Evolutionary conservation across 2,797 vertebrate genomes (phyloP).

Genomic region (Rhynchonycteris naso): DNA sequence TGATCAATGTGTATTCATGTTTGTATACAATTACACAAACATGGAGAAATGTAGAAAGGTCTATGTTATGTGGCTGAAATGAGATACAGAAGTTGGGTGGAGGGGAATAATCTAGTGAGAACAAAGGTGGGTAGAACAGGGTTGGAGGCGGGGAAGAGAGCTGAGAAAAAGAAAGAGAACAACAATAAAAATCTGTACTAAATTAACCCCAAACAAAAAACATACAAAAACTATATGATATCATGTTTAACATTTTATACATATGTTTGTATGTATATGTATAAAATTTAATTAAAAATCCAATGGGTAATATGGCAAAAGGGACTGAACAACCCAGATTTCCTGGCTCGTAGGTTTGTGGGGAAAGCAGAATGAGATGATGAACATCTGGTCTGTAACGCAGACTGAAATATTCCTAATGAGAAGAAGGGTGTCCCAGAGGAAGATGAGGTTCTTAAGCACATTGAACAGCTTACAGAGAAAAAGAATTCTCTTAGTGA

Average conservation of each 20-base stretch:
- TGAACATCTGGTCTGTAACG: not conserved
- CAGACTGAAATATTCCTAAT: not conserved
- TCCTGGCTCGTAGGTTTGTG: not conserved
- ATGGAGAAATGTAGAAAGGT: not conserved
- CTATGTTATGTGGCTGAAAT: not conserved
- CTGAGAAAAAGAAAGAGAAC: not conserved
- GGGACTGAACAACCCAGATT: not conserved
- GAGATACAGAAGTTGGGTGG: not conserved
- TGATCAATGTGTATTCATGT: not conserved
- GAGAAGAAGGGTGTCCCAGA: not conserved
- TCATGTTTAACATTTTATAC: constrained; percentile 13
- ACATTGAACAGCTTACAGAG: not conserved
- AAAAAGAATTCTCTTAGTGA: constrained; percentile 21
- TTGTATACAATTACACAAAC: not conserved
- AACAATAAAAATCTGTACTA: not conserved
- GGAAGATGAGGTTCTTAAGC: constrained; percentile 23
- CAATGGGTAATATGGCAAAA: not conserved
- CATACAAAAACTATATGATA: not conserved
- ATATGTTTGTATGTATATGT: not conserved
- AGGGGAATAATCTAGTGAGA: not conserved
- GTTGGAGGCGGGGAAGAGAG: not conserved
- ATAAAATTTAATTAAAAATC: constrained; percentile 15
- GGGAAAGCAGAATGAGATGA: not conserved
- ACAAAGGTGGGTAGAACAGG: not conserved
- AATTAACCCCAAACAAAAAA: not conserved